A percentile compares a stretch with the other conserved stretches of the same genome.
Evolutionary conservation across 2,113 vertebrate species (phyloP).

Genomic region (Jacana jacana): DNA sequence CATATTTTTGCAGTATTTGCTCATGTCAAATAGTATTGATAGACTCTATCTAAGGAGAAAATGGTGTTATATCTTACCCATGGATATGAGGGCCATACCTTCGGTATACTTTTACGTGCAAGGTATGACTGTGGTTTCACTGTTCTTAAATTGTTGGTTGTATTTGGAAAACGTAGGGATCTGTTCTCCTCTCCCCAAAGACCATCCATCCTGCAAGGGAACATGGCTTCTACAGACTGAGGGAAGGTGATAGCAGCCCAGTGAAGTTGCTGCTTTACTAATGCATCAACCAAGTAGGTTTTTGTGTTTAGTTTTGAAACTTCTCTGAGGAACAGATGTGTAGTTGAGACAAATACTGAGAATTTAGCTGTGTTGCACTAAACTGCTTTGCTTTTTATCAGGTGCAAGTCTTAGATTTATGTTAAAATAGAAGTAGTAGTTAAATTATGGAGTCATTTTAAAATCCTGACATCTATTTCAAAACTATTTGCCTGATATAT

Average conservation of each 20-base stretch:
- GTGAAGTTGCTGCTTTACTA: background rate
- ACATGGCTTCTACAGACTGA: background rate
- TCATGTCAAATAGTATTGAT: background rate
- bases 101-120: background rate
- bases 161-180: background rate
- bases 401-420: background rate
- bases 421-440: background rate
- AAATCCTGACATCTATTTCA: background rate
- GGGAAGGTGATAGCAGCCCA: background rate
- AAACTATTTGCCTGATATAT: background rate
- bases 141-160: background rate
- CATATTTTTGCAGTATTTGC: background rate
- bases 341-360: background rate
- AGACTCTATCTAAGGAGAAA: background rate
- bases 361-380: background rate
- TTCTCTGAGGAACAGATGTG: background rate
- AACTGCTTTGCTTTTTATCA: background rate
- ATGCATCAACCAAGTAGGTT: background rate
- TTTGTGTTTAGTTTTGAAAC: background rate
- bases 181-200: background rate
- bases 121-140: background rate
- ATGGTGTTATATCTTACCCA: background rate
- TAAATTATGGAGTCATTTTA: background rate
- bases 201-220: accelerated
- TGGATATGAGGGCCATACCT: background rate